Conservation (phyloP, 2,113 vertebrate species). For the Pseudorhombus dupliciocellatus region DNA sequence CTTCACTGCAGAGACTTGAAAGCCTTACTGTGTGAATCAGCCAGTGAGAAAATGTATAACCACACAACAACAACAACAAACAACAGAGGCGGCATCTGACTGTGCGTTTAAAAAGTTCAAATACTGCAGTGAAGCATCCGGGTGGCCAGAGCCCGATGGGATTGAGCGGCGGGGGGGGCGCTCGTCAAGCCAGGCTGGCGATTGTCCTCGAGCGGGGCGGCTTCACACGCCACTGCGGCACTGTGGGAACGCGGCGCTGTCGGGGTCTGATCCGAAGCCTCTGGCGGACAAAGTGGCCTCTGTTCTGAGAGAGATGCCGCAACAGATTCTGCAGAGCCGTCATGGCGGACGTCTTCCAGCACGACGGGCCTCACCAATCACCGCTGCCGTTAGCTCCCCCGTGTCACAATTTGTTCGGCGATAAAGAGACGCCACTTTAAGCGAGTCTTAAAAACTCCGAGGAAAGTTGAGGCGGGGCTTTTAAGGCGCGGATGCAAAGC, state of each 20-base stretch:
- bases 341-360: constrained; percentile 40
- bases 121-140: constrained; percentile 30
- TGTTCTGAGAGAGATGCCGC: constrained; percentile 34
- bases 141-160: constrained; percentile 45
- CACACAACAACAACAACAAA: constrained; percentile 9
- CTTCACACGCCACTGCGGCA: constrained; percentile 8
- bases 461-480: constrained; percentile 11
- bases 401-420: constrained; percentile 40
- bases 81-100: constrained; percentile 23
- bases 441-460: constrained; percentile 20
- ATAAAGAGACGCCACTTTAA: constrained; percentile 40
- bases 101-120: constrained; percentile 50
- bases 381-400: constrained; percentile 35
- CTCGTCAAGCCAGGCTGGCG: constrained; percentile 61
- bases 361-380: constrained; percentile 50
- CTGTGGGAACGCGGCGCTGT: constrained; percentile 2
- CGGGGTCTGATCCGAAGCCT: constrained; percentile 27
- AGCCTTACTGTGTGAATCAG: constrained; percentile 49
- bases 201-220: constrained; percentile 30
- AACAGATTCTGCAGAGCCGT: constrained; percentile 16
- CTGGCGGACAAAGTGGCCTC: constrained; percentile 45
- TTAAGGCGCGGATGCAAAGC: constrained; percentile 11
- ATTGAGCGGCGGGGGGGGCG: constrained; percentile 56
- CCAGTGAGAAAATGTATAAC: constrained; percentile 20
- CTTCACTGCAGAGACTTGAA: constrained; percentile 58